phyloP scores from a whole-genome alignment of 2,888 invertebrate genomes.

The Platycnemis pennipes region DNA sequence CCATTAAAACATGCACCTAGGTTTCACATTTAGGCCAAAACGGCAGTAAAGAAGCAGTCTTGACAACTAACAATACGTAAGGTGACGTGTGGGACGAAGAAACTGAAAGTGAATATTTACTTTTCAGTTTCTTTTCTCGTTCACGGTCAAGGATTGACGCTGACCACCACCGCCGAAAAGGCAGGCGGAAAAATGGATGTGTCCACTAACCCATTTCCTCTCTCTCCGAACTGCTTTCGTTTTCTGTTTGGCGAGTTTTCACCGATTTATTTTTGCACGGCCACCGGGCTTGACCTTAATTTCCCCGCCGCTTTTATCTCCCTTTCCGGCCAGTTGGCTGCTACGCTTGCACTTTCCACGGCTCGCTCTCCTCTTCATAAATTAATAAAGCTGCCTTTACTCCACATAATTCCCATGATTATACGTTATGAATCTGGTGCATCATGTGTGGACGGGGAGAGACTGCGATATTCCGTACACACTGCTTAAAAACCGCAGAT shows the following conservation, averaged over 20 bases:
- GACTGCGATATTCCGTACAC: no score
- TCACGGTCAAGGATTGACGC: neutral
- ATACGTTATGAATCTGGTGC: no score
- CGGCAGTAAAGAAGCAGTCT: no score
- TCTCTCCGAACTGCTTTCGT: neutral
- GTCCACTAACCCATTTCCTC: slow-evolving; percentile 22
- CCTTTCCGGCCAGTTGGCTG: neutral
- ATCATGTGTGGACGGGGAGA: no score
- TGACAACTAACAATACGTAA: neutral
- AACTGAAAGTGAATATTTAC: neutral
- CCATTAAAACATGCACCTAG: no score
- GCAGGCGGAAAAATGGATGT: neutral
- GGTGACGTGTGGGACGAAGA: neutral
- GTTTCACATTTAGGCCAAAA: no score
- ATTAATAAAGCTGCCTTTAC: neutral
- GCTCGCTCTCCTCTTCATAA: neutral
- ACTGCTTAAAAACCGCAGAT: no score
- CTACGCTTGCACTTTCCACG: slow-evolving; percentile 16
- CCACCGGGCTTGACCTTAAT: slow-evolving; percentile 28
- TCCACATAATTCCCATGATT: no score
- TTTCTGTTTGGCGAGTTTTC: slow-evolving; percentile 22
- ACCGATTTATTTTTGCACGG: slow-evolving; percentile 12
- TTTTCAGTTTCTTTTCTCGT: neutral
- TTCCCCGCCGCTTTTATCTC: neutral
- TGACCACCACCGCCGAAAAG: neutral